A percentile compares a stretch with the other conserved stretches of the same genome.
These are phyloP conservation scores for Smittia sp. DNA, from an alignment of 2,888 invertebrate genomes.

Conservation along the genomic window DNA sequence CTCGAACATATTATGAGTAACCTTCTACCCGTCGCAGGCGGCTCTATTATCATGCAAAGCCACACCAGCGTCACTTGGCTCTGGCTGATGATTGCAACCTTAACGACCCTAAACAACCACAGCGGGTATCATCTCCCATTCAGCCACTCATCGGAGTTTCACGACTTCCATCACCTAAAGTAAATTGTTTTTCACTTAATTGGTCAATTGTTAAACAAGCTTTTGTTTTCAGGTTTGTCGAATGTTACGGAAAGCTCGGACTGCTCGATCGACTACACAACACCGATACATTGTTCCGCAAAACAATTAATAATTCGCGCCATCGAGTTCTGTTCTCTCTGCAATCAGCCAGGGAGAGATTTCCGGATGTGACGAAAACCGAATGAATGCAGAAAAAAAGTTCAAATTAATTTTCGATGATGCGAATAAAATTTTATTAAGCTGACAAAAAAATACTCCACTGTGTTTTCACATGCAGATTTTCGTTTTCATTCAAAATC, in stretches of 20 bases:
- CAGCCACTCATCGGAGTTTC: slow-evolving; percentile 80
- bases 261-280: not conserved
- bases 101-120: slow-evolving; percentile 77
- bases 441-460: no score
- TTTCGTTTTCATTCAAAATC: no score
- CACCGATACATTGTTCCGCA: not conserved
- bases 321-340: not conserved
- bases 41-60: slow-evolving; percentile 70
- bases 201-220: not conserved
- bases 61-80: slow-evolving; percentile 75
- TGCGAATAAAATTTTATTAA: no score
- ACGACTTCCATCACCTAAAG: slow-evolving; percentile 85
- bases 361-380: slow-evolving; percentile 14
- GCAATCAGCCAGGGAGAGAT: slow-evolving; percentile 5
- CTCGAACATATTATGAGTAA: slow-evolving; percentile 74
- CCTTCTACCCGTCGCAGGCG: slow-evolving; percentile 70
- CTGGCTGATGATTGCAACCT: slow-evolving; percentile 75
- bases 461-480: no score
- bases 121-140: slow-evolving; percentile 84
- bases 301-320: not conserved
- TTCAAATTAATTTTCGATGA: no score
- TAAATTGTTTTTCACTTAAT: no score
- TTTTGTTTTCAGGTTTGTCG: not conserved
- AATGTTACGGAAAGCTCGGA: not conserved
- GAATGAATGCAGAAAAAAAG: not conserved